phyloP scores from a whole-genome alignment of 2,113 vertebrate species.

The Cynopterus brachyotis region DNA sequence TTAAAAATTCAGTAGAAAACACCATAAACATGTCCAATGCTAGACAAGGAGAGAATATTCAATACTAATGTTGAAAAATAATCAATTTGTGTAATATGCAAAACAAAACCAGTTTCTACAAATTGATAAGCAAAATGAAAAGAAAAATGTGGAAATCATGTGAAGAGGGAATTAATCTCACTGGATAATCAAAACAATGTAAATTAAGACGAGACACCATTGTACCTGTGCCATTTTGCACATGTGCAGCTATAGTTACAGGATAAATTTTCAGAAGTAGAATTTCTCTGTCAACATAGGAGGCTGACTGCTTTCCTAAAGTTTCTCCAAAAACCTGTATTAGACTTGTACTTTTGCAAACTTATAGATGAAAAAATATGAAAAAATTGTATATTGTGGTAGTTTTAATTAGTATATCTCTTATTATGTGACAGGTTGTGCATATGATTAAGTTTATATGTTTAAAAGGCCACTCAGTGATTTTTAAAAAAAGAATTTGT shows the following conservation, averaged over 20 bases:
- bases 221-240: not conserved
- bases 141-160: not conserved
- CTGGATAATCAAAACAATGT: not conserved
- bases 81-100: not conserved
- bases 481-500: not conserved
- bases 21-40: not conserved
- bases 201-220: not conserved
- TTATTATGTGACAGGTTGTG: not conserved
- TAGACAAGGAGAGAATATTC: not conserved
- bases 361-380: not conserved
- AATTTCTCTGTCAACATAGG: not conserved
- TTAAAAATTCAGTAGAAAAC: not conserved
- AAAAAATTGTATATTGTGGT: not conserved
- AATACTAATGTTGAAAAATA: not conserved
- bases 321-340: not conserved
- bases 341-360: not conserved
- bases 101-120: not conserved
- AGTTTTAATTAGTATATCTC: not conserved
- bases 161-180: not conserved
- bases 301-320: not conserved
- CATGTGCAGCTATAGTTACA: not conserved
- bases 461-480: not conserved
- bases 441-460: not conserved
- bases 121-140: not conserved
- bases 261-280: not conserved